Evolutionary conservation across 2,797 vertebrate species (phyloP), one percentile per base, ranked within the genome.

Genomic region (Melanotaenia boesemani): DNA sequence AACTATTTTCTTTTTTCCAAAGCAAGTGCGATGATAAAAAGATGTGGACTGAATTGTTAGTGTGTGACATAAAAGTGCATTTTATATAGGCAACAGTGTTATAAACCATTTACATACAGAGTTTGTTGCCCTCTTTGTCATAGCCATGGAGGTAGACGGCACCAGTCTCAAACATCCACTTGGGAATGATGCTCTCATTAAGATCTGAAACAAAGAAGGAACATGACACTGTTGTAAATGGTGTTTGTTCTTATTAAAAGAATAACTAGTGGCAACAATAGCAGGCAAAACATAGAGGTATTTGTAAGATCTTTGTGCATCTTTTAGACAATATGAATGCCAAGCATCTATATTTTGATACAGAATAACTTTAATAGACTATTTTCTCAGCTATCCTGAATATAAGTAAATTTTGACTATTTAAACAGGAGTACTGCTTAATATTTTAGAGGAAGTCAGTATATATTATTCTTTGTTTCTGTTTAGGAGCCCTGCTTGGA

Each of bases 41-140:
- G 8, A 56, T 10, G 28, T 48, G 15, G 18, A 15, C 58, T 67
- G 24, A 24, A 2, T 4, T 61, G 4, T 26, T 26, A 16, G 1
- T 58, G 34, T 48, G 6, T 52, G 6, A 24, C 2, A 36, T 22
- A 12, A 32, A 1, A 37, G 8, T 70, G 22, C 20, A 48, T 8
- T 24, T 26, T 11, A 46, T 32, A 44, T 52, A 28, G 24, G 10
- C 28, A 30, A 48, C 24, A 61, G 3, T 46, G 24, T 74, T 30
- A 70, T 7, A 71, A 39, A 44, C 13, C 3, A 36, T 77, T 28
- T 76, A 96, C 97, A 82, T 95, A 99, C 98, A 97, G 69, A 99
- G 92, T 91, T 98, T 99, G 94, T 97, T 97, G 79, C 97, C 97
- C 72, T 99, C 98, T 92, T 96, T 99, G 93, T 99, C 98, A 15